Percentiles rank a stretch among this genome's conserved stretches.
phyloP scores from a whole-genome alignment of 2,888 invertebrate species.

The Ochlodes sylvanus region DNA sequence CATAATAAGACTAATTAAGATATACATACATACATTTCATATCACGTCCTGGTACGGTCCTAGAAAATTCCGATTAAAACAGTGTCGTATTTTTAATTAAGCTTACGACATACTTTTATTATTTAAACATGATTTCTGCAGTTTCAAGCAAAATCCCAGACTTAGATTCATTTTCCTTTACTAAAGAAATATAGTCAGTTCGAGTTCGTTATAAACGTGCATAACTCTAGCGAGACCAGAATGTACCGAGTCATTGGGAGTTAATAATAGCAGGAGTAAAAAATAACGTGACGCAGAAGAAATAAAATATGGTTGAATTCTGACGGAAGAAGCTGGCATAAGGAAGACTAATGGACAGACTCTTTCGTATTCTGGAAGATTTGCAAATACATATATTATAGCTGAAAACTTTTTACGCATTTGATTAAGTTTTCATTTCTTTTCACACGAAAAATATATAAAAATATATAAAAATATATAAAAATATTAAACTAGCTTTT shows the following conservation, averaged over 20 bases:
- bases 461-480: no score
- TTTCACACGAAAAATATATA: no score
- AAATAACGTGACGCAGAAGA: conserved; percentile 33
- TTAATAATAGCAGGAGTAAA: conserved; percentile 25
- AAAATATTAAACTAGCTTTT: no score
- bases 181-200: neutral
- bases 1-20: no score
- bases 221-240: conserved; percentile 9
- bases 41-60: no score
- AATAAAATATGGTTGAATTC: conserved; percentile 25
- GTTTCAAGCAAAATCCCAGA: no score
- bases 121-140: no score
- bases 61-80: no score
- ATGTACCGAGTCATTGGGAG: conserved; percentile 32
- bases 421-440: no score
- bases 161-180: neutral
- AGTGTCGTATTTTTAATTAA: no score
- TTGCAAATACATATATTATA: neutral
- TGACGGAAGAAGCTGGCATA: neutral
- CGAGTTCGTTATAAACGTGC: conserved; percentile 6
- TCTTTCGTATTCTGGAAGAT: conserved; percentile 3
- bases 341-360: conserved; percentile 4
- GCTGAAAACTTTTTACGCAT: neutral
- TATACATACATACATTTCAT: no score
- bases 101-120: no score